Base-by-base conservation (phyloP, 2,888 invertebrate genomes). In the Tanytarsus gracilentus region DNA sequence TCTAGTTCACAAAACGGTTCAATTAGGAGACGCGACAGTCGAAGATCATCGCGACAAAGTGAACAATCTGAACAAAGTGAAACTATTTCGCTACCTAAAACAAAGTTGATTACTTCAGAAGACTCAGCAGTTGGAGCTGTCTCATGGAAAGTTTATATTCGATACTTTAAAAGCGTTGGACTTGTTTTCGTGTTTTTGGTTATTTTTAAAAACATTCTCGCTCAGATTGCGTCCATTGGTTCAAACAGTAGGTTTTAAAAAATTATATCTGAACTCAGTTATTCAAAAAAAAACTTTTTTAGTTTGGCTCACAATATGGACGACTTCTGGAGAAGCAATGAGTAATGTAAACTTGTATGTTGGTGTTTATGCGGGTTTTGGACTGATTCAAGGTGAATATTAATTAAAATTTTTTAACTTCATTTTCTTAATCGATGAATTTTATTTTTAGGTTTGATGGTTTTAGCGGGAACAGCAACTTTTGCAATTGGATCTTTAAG, bases 261-360 rank as follows among this genome's bases (percentile, higher is more conserved):
- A 2, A 2, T 4, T 4, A 3, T 39, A 8, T 2, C 5, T 9
- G 18, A 16, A 29, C 18, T 11, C 3, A 33, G 11, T 33, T 3
- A 39, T 16, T 9, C 3, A 21, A 11, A 14, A 27, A 27, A 9
- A 7, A 23, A 50, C 30, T 9, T 25, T 23, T n/a, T 14, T 14
- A 55, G 55, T 89, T 65, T 93, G 92, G 92, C 78, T 93, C 26
- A 85, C 87, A 18, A 70, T 76, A 62, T 91, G 91, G 91, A 84
- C 91, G 79, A 49, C 2, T 68, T 71, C 2, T 77, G 77, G 63
- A 58, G 69, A 36, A n/a, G n/a, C n/a, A n/a, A n/a, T n/a, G n/a
- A n/a, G n/a, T n/a, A n/a, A n/a, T n/a, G n/a, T n/a, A n/a, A 67
- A 72, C 63, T 63, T 68, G 61, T 70, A 71, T 62, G 65, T 75